A percentile compares a stretch with the other conserved stretches of the same genome.
Evolutionary conservation across 2,113 vertebrate species (phyloP).

Genomic region (Oophaga pumilio): DNA sequence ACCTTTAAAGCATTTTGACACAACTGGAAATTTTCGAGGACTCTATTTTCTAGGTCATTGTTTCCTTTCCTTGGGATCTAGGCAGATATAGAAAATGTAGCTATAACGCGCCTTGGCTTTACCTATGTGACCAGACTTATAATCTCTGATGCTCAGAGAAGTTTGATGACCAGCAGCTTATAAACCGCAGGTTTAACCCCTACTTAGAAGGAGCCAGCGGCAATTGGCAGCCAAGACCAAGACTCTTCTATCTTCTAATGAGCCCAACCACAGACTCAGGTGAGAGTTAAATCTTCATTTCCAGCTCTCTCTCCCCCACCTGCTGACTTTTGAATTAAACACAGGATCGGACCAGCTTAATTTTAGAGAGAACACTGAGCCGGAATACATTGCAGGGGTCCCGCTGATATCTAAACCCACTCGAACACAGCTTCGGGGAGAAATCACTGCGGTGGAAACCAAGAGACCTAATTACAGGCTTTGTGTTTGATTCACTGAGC

Average conservation of each 20-base stretch:
- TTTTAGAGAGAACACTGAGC: conserved; percentile 48
- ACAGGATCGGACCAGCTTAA: conserved; percentile 52
- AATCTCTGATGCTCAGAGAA: conserved; percentile 15
- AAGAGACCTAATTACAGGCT: conserved; percentile 57
- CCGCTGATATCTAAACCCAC: conserved; percentile 54
- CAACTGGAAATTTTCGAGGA: neutral
- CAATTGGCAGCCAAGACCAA: neutral
- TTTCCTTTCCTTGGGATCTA: neutral
- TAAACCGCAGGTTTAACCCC: conserved; percentile 31
- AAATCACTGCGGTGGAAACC: conserved; percentile 55
- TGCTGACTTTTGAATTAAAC: conserved; percentile 58
- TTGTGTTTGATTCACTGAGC: conserved; percentile 51
- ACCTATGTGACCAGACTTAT: conserved; percentile 32
- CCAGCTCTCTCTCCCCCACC: conserved; percentile 23
- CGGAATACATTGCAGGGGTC: conserved; percentile 51
- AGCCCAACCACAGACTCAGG: conserved; percentile 19
- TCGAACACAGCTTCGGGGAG: conserved; percentile 40
- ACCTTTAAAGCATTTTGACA: neutral
- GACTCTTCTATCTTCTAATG: conserved; percentile 4
- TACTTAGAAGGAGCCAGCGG: neutral
- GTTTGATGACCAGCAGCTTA: conserved; percentile 10
- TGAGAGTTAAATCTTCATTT: conserved; percentile 50
- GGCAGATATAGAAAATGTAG: neutral
- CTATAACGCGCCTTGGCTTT: neutral
- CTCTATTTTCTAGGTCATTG: neutral